Evolutionary conservation across 2,113 vertebrate genomes (phyloP).

Genomic region (Clarias macrocephalus): DNA sequence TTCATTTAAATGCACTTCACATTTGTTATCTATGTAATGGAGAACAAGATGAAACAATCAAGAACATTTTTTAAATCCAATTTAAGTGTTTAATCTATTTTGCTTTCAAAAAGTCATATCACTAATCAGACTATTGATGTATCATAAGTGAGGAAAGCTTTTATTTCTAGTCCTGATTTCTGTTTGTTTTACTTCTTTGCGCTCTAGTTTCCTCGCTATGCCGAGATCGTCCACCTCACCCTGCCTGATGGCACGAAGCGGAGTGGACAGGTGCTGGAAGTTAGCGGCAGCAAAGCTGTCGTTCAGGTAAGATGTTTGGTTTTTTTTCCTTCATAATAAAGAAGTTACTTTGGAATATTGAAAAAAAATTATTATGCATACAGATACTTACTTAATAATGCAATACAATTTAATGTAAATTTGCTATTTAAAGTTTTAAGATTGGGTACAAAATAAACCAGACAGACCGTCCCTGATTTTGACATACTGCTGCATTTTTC

Average conservation of each 20-base stretch:
- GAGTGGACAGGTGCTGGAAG: conserved; percentile 80
- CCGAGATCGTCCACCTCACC: conserved; percentile 82
- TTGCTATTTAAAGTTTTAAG: too few species aligned
- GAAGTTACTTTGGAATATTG: too few species aligned
- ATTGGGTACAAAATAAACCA: too few species aligned
- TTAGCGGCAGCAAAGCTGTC: conserved; percentile 77
- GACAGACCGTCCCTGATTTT: neutral
- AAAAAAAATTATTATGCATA: too few species aligned
- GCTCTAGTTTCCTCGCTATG: conserved; percentile 75
- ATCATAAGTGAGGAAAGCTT: neutral
- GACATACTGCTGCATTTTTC: neutral
- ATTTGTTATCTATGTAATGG: neutral
- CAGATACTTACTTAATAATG: too few species aligned
- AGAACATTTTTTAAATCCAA: neutral
- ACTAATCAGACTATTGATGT: neutral
- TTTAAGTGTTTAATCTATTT: neutral
- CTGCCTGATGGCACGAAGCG: conserved; percentile 78
- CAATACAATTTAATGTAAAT: too few species aligned
- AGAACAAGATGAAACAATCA: neutral
- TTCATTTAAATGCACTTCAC: neutral
- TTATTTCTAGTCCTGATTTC: neutral
- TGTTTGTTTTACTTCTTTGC: neutral
- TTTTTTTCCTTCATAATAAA: neutral
- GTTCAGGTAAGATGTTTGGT: conserved; percentile 69
- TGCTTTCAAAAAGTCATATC: neutral